Evolutionary conservation across 2,797 vertebrate species (phyloP).

Genomic region (Darevskia mixta): DNA sequence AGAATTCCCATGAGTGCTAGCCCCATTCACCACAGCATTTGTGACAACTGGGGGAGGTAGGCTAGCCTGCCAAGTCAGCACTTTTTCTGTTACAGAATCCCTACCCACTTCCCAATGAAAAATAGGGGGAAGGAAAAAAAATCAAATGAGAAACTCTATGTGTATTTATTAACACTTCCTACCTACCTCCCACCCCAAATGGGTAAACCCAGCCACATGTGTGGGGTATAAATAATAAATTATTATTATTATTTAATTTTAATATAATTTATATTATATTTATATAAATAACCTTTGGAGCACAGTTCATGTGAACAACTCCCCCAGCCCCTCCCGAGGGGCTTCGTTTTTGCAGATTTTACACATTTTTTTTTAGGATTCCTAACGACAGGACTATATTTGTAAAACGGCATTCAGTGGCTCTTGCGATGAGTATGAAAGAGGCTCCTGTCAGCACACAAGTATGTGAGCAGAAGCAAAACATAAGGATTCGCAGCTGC

Average conservation of each 20-base stretch:
- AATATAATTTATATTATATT: too few relatives aligned
- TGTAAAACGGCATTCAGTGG: constrained; percentile 65
- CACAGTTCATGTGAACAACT: constrained; percentile 26
- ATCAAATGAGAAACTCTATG: neutral
- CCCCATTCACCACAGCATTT: neutral
- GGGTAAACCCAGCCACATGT: neutral
- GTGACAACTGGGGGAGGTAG: neutral
- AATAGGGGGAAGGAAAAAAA: neutral
- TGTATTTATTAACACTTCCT: neutral
- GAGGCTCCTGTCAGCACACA: constrained; percentile 54
- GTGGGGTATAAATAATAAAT: constrained; percentile 39
- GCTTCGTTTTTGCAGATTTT: constrained; percentile 51
- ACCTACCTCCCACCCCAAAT: neutral
- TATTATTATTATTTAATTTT: constrained; percentile 32
- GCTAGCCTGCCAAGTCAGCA: too few relatives aligned
- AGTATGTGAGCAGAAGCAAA: constrained; percentile 58
- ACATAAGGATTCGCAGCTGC: constrained; percentile 67
- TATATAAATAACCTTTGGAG: constrained; percentile 42
- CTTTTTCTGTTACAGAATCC: neutral
- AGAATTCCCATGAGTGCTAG: neutral
- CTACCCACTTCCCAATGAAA: neutral
- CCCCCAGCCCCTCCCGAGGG: constrained; percentile 21
- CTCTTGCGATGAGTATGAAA: constrained; percentile 56
- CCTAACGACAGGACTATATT: constrained; percentile 58
- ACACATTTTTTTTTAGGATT: constrained; percentile 36